A percentile compares a stretch with the other conserved stretches of the same genome.
Conservation (phyloP, 2,113 vertebrate species). For the Zosterops lateralis region DNA sequence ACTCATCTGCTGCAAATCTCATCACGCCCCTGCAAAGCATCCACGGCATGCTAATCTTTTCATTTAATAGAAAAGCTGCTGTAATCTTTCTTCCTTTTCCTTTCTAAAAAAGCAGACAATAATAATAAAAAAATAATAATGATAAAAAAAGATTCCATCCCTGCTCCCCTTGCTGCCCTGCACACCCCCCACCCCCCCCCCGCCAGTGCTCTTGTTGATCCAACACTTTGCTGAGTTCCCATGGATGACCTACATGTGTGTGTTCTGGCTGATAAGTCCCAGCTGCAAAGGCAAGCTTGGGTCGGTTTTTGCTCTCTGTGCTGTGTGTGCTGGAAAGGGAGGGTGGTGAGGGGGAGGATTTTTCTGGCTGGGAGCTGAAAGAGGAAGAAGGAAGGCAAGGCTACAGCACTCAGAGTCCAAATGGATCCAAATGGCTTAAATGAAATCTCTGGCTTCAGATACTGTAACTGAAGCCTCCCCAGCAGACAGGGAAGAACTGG, state of each 20-base stretch:
- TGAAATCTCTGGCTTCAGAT: slow-evolving; percentile 18
- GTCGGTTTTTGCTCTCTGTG: slow-evolving; percentile 15
- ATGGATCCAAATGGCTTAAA: neutral
- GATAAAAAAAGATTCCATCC: slow-evolving; percentile 15
- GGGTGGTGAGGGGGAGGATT: neutral
- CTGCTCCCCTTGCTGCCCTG: neutral
- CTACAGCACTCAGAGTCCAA: neutral
- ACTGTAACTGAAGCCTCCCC: slow-evolving; percentile 16
- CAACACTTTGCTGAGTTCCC: slow-evolving; percentile 34
- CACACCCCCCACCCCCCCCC: neutral
- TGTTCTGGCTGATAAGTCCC: slow-evolving; percentile 60
- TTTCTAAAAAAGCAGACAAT: slow-evolving; percentile 45
- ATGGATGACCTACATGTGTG: slow-evolving; percentile 57
- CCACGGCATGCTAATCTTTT: slow-evolving; percentile 58
- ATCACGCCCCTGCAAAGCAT: slow-evolving; percentile 71
- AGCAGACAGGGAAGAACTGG: slow-evolving; percentile 34
- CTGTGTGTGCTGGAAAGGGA: neutral
- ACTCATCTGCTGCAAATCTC: slow-evolving; percentile 76
- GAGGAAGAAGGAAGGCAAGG: slow-evolving; percentile 8
- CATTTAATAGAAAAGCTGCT: slow-evolving; percentile 66
- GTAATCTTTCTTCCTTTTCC: slow-evolving; percentile 66
- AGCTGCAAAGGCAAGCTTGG: slow-evolving; percentile 42
- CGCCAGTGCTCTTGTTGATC: neutral
- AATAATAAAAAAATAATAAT: slow-evolving; percentile 47
- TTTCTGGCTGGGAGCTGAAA: slow-evolving; percentile 32